Evolutionary conservation across 2,797 vertebrate species (phyloP).

Genomic region (Chelonia mydas): DNA sequence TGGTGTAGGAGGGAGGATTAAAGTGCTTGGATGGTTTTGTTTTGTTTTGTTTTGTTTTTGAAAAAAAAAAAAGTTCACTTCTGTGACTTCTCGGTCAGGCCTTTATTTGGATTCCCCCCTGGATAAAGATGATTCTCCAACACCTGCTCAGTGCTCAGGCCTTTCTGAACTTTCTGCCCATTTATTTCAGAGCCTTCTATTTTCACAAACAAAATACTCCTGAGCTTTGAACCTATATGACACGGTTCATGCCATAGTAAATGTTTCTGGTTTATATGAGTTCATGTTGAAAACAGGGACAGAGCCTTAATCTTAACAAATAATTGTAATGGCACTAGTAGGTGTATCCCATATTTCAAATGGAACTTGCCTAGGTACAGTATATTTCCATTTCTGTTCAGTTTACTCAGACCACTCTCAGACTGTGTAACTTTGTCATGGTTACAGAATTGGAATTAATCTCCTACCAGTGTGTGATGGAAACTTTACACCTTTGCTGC

Average conservation of each 20-base stretch:
- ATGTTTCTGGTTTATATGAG: background rate
- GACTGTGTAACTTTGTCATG: conserved; percentile 1
- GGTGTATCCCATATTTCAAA: background rate
- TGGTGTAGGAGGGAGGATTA: background rate
- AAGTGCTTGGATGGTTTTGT: background rate
- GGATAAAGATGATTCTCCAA: background rate
- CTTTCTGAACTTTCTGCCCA: background rate
- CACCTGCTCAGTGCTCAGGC: background rate
- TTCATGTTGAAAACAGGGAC: background rate
- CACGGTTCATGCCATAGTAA: background rate
- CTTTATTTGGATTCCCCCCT: background rate
- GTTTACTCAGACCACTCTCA: background rate
- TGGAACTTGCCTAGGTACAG: background rate
- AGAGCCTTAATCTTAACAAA: background rate
- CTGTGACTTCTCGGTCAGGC: background rate
- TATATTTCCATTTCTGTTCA: conserved; percentile 2
- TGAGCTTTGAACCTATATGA: background rate
- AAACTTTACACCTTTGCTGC: conserved; percentile 22
- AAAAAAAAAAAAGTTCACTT: background rate
- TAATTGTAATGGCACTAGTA: background rate
- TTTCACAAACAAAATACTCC: background rate
- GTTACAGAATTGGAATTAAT: background rate
- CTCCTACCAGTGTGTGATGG: background rate
- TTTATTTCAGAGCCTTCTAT: background rate
- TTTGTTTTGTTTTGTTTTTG: background rate